Evolutionary conservation across 2,888 invertebrate genomes (phyloP), one percentile per base, ranked within the genome.

Genomic region (Yponomeuta plumbellus): DNA sequence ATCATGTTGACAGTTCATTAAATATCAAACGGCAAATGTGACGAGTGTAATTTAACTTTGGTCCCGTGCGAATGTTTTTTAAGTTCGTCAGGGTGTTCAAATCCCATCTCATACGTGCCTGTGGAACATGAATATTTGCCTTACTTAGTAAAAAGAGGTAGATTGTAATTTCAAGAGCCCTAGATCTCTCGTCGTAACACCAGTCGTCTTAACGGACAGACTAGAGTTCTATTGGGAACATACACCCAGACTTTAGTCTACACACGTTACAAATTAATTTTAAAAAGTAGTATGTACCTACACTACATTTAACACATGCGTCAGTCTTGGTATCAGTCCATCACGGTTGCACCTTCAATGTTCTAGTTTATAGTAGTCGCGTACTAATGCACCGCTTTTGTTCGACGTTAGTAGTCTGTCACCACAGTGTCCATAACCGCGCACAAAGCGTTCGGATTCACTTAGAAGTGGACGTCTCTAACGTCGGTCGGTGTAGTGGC

Each of bases 401-500:
- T 52, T 52, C 17, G 83, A 83, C 83, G 81, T 34, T 5, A 44
- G 39, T 66, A 44, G 44, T 34, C 56, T 34, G 17, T 52, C 26
- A 44, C 57, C 21, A 65, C 63, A 23, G 59, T 20, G 39, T 63
- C 20, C 26, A 34, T 52, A 52, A 17, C 8, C 44, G 44, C 44
- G 44, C 44, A 52, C 44, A 8, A 61, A 22, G 23, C 66, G 57
- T n/a, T 44, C 68, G 68, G n/a, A 40, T 20, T 58, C 39, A 56
- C 69, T 88, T 90, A 95, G 90, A 96, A 96, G 85, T 95, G 94
- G 72, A 97, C 94, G 85, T 97, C 96, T 75, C 96, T 93, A 75
- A 97, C 95, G 85, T 97, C 97, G 75, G 96, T 97, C 75, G 97
- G 96, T 66, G 96, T 96, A 73, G 94, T 94, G 73, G 96, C 95